Conservation (phyloP, 2,113 vertebrate species). For the Peromyscus californicus region DNA sequence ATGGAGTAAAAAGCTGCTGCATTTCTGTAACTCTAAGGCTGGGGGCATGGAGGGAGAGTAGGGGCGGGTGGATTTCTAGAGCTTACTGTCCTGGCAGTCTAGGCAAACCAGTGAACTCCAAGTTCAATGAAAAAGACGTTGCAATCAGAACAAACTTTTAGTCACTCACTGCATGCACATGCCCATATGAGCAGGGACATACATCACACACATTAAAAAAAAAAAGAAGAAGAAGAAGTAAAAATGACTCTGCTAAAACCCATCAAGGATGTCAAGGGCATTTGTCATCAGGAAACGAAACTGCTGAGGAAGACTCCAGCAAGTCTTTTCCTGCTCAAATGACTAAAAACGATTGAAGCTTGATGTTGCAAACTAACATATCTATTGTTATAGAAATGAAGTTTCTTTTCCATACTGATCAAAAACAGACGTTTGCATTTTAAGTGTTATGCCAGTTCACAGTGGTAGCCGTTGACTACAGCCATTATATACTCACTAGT, state of each 20-base stretch:
- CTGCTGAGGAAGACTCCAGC: neutral
- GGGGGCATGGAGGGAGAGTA: no score
- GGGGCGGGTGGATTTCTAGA: neutral
- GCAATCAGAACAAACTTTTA: neutral
- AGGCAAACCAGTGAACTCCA: neutral
- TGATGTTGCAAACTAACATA: slow-evolving; percentile 24
- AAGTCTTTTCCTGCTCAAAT: neutral
- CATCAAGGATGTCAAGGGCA: neutral
- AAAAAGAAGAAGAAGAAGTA: no score
- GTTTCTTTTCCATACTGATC: slow-evolving; percentile 44
- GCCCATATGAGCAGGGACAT: neutral
- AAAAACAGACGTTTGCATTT: neutral
- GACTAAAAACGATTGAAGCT: neutral
- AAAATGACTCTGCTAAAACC: neutral
- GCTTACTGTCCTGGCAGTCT: neutral
- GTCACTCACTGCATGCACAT: neutral
- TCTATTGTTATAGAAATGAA: neutral
- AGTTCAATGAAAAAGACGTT: neutral
- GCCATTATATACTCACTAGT: neutral
- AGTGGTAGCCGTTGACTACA: neutral
- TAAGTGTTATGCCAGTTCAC: neutral
- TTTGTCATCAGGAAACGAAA: neutral
- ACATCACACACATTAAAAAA: neutral
- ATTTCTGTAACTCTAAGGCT: neutral
- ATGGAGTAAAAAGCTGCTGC: neutral